Evolutionary conservation across 2,113 vertebrate species (phyloP), one percentile per base, ranked within the genome.

Genomic region (Eolophus roseicapilla): DNA sequence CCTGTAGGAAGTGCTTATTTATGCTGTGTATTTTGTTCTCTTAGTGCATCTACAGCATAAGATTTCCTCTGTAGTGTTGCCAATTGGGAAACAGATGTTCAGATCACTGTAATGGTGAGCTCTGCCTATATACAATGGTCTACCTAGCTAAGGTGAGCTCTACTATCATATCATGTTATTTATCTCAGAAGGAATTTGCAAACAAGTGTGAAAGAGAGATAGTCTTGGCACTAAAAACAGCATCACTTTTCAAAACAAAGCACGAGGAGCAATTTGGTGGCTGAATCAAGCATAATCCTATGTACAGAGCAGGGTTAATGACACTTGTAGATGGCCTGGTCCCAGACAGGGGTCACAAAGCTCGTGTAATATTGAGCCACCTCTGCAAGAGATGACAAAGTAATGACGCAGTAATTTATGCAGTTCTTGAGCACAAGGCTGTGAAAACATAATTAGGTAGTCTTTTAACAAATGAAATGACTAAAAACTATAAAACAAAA

Each of bases 401-500:
- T 57, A 85, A 50, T 49, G 43, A 82, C 13, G 59, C 43, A 89
- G 83, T 67, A 86, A 86, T 91, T 75, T 74, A 75, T 41, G 78
- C 49, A n/a, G 20, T 21, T 92, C 93, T 90, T 71, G 70, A 95
- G 75, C 70, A 75, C 37, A 93, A 63, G 90, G 77, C 82, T 89
- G 78, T 80, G 77, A 91, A 94, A 96, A 95, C 65, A 65, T 92
- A 90, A 97, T 96, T 97, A 97, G 88, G 88, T 90, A 94, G 75
- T 91, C 95, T 95, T 95, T 88, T 74, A 89, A 94, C 85, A 94
- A 96, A 90, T 91, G 67, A 96, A 94, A 97, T 1, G 81, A 84
- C 76, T 84, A 94, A 96, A 95, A 95, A 59, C 91, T 96, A 83
- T 94, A 87, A 97, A 97, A 93, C 86, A 93, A 96, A 97, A 93